Base-by-base conservation (phyloP, 2,113 vertebrate genomes). In the Oncorhynchus keta region DNA sequence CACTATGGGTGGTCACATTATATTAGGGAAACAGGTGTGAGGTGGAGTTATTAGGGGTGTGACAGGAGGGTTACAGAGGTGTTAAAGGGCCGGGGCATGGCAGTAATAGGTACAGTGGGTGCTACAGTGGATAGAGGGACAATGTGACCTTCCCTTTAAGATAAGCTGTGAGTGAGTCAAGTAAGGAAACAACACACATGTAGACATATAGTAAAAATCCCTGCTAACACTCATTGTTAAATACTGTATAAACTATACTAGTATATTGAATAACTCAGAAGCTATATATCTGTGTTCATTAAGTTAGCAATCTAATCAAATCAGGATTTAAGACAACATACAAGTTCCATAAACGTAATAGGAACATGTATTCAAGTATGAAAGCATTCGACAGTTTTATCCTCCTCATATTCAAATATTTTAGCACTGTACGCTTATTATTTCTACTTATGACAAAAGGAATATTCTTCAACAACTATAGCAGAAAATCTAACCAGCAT, bases 251-350 rank as follows among this genome's bases (percentile, higher is more conserved):
- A 55, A 55, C 59, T 24, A 62, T 62, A 22, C n/a, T 6, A 55
- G n/a, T 62, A 62, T 9, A 24, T 62, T 22, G 18, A 22, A 24
- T n/a, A 62, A 20, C 16, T 57, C n/a, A 62, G n/a, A 22, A 62
- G n/a, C 59, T 62, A 62, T 24, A 24, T 30, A 28, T 70, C 9
- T 67, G 35, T 66, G 69, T 62, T 80, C 57, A 69, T 80, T 64
- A 64, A 22, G 35, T 22, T 67, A 51, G 32, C 16, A 62, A 24
- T 80, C 74, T 75, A 67, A 76, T 80, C 79, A 76, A 72, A 76
- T 67, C 79, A 68, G 69, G 74, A 80, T 80, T 73, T 72, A 57
- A 57, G 51, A 57, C 51, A 16, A 18, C 51, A 57, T 57, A 57
- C 35, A 39, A 16, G 18, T 57, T 18, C 51, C 51, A 57, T 18